Conservation (phyloP, 1,140 invertebrate genomes). For the Cylas formicarius region DNA sequence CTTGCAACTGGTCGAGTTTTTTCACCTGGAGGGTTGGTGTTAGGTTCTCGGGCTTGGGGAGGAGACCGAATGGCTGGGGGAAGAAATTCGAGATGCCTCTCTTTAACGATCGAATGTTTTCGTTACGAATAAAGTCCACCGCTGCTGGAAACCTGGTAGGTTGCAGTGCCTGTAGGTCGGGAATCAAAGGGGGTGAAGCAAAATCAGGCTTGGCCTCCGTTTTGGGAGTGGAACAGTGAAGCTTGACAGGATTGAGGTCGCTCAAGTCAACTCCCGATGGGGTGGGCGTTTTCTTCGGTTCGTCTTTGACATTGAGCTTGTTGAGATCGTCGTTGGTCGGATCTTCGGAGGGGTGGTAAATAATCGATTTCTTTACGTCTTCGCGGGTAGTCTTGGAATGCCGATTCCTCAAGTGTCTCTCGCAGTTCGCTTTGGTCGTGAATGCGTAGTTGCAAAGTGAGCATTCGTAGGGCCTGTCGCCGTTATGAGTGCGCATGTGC, state of each 20-base stretch:
- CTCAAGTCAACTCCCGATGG: slow-evolving; percentile 22
- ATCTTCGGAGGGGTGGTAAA: slow-evolving; percentile 79
- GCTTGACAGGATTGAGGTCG: slow-evolving; percentile 29
- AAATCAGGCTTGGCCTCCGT: slow-evolving; percentile 22
- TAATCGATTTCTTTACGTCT: slow-evolving; percentile 77
- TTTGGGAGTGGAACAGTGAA: slow-evolving; percentile 34
- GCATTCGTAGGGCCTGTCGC: slow-evolving; percentile 90
- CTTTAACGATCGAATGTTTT: slow-evolving; percentile 22
- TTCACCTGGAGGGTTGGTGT: slow-evolving; percentile 53
- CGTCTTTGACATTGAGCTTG: slow-evolving; percentile 46
- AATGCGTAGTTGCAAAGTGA: slow-evolving; percentile 90
- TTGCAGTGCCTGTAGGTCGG: slow-evolving; percentile 22
- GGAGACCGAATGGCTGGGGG: slow-evolving; percentile 20
- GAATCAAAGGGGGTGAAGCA: slow-evolving; percentile 18
- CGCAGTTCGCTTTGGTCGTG: slow-evolving; percentile 90
- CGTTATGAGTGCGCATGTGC: slow-evolving; percentile 89
- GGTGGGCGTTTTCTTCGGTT: slow-evolving; percentile 43
- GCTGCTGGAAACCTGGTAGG: slow-evolving; percentile 21
- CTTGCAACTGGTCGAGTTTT: slow-evolving; percentile 52
- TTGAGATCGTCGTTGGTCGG: slow-evolving; percentile 64
- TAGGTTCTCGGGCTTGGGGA: slow-evolving; percentile 12
- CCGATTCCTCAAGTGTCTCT: slow-evolving; percentile 81
- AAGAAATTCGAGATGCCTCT: slow-evolving; percentile 24
- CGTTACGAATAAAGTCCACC: slow-evolving; percentile 23
- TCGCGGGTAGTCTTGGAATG: slow-evolving; percentile 78